Base-by-base conservation (phyloP, 2,888 invertebrate genomes). In the Agriotes lineatus region DNA sequence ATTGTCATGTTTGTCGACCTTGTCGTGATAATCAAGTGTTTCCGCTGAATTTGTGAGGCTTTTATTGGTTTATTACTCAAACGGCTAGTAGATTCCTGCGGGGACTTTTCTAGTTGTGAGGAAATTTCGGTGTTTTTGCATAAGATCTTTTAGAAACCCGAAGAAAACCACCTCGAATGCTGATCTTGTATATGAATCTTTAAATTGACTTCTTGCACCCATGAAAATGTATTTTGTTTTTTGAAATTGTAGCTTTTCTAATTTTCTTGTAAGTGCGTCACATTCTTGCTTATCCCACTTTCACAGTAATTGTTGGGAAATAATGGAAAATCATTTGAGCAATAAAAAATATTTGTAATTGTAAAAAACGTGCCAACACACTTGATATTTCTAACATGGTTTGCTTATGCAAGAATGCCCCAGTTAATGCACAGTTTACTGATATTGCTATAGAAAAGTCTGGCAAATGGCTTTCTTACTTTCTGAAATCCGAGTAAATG, bases 1-100 rank as follows among this genome's bases (percentile, higher is more conserved):
- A 39, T 16, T n/a, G 25, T 37, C 61, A 30, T 48, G 61, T 61
- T 52, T 50, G 33, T 61, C 39, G 61, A 61, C 61, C 61, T 61
- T 61, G 61, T 22, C 48, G 14, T 2, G 35, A 61, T 39, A 39
- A 19, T 19, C 48, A 60, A 33, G 33, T 52, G 20, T 48, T 48
- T 18, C 9, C 18, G 16, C 10, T 6, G 7, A 12, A 9, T 50
- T 50, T 50, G 5, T 50, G 14, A 20, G 50, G 50, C 12, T 50
- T 50, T 50, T 50, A 33, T 33, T 12, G 50, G 30, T 7, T 30
- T 33, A 33, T 33, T 52, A 52, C 18, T 30, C 33, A 10, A 18
- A 33, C 18, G 52, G 18, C 33, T 33, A 10, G 33, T 25, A 14
- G 25, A 50, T 44, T 44, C 44, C 10, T 44, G 19, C 10, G 1